phyloP scores from a whole-genome alignment of 1,140 invertebrate genomes.

The Microplitis demolitor region DNA sequence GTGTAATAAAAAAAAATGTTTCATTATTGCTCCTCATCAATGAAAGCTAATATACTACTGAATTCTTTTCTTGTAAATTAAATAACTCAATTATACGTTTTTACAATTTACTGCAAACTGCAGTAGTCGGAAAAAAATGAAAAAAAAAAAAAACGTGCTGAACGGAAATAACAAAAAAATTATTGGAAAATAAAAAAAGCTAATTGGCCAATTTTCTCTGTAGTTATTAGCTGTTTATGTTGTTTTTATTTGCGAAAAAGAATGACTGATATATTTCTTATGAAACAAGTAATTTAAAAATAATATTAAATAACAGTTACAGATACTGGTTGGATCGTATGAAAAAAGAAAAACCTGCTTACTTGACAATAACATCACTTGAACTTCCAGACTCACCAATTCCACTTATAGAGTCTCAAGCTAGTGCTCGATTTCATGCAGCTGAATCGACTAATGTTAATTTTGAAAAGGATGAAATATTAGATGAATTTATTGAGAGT shows the following conservation, averaged over 20 bases:
- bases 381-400: constrained; percentile 52
- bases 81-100: no score
- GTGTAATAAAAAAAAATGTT: no score
- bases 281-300: background rate
- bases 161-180: no score
- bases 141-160: background rate
- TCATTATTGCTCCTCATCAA: no score
- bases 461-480: constrained; percentile 38
- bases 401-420: constrained; percentile 50
- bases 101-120: no score
- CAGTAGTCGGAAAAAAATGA: no score
- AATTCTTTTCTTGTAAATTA: no score
- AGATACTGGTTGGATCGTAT: constrained; percentile 48
- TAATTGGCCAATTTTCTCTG: no score
- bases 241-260: background rate
- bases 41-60: no score
- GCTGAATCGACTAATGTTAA: constrained; percentile 25
- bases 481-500: constrained; percentile 43
- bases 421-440: constrained; percentile 35
- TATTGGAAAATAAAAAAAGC: no score
- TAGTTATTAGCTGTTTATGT: background rate
- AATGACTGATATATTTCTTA: background rate
- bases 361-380: constrained; percentile 50
- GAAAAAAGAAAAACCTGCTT: constrained; percentile 45
- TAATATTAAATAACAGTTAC: constrained; percentile 35